phyloP scores from a whole-genome alignment of 2,113 vertebrate genomes.

The Smithornis capensis region DNA sequence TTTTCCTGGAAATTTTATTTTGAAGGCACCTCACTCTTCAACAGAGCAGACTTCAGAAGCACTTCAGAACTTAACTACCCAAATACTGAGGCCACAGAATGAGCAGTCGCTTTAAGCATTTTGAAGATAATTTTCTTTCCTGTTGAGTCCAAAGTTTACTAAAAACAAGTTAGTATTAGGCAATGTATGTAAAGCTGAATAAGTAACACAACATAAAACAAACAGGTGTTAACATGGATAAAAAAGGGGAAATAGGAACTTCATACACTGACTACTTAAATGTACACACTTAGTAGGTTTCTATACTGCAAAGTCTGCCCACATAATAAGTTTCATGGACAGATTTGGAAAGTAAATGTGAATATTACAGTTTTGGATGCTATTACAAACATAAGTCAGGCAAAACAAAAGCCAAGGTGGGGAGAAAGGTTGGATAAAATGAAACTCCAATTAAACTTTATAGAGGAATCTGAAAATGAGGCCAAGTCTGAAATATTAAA shows the following conservation, averaged over 20 bases:
- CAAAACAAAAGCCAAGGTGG: background rate
- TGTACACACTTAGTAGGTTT: background rate
- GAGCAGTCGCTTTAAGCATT: background rate
- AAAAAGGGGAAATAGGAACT: background rate
- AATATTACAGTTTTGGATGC: background rate
- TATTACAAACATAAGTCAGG: background rate
- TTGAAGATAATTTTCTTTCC: too few relatives aligned
- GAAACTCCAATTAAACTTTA: background rate
- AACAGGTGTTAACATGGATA: background rate
- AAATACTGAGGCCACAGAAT: background rate
- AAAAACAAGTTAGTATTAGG: background rate
- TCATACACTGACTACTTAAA: background rate
- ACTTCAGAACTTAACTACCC: background rate
- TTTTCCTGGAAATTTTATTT: background rate
- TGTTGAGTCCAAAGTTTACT: too few relatives aligned
- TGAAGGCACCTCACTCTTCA: background rate
- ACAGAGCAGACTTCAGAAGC: background rate
- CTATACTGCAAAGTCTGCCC: background rate
- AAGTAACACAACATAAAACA: background rate
- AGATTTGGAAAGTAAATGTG: background rate
- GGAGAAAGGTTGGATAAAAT: background rate
- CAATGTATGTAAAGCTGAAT: background rate
- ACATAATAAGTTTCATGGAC: background rate
- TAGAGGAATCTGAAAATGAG: background rate
- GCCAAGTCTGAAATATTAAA: background rate